A percentile compares a stretch with the other conserved stretches of the same genome.
Evolutionary conservation across 2,888 invertebrate species (phyloP).

Genomic region (Rotaria macrura): DNA sequence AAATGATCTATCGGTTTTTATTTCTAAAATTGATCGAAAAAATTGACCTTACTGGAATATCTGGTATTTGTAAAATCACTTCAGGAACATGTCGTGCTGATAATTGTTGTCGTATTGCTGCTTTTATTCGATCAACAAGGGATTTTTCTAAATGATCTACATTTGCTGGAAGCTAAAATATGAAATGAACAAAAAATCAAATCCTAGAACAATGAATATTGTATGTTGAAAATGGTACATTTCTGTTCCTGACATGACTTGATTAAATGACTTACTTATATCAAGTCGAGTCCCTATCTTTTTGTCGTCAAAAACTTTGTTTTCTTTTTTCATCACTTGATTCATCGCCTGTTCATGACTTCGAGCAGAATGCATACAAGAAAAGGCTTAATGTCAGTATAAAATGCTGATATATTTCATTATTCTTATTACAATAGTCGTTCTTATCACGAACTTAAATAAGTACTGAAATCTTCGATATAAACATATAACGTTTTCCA

Average conservation of each 20-base stretch:
- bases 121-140: conserved; percentile 41
- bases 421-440: not conserved
- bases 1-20: not conserved
- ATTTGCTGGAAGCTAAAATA: not conserved
- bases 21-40: not conserved
- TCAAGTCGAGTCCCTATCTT: too few species aligned
- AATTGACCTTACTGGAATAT: conserved; percentile 52
- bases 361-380: not conserved
- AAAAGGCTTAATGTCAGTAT: not conserved
- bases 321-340: not conserved
- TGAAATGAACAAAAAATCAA: not conserved
- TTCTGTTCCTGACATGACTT: not conserved
- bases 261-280: too few species aligned
- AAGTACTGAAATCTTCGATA: not conserved
- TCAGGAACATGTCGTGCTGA: conserved; percentile 55
- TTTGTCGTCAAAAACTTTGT: not conserved
- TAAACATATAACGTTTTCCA: not conserved
- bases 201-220: not conserved
- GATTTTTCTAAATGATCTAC: not conserved
- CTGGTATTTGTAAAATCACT: conserved; percentile 50
- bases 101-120: conserved; percentile 50
- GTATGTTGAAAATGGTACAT: not conserved
- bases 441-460: not conserved
- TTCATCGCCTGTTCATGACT: not conserved
- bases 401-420: not conserved